phyloP scores from a whole-genome alignment of 2,113 vertebrate genomes.

The Oreochromis aureus region DNA sequence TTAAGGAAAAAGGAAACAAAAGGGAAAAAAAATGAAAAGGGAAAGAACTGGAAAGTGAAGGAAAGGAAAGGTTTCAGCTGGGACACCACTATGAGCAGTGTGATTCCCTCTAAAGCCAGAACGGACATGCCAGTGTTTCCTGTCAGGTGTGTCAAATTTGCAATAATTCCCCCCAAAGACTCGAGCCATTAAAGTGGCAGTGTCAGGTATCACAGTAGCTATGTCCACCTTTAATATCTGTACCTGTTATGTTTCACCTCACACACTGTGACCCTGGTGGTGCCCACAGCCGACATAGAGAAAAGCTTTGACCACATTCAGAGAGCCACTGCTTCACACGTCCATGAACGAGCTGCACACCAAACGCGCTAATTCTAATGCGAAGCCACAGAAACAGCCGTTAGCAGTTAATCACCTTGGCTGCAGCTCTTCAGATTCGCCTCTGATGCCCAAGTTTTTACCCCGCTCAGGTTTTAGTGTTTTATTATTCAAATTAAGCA shows the following conservation, averaged over 20 bases:
- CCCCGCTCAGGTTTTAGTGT: neutral
- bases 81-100: neutral
- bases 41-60: neutral
- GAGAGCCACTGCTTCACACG: neutral
- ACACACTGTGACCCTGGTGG: neutral
- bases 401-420: neutral
- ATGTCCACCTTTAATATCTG: neutral
- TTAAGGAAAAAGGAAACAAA: neutral
- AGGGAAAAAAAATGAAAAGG: no score
- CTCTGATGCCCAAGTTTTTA: neutral
- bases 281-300: neutral
- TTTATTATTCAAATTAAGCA: neutral
- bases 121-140: accelerated
- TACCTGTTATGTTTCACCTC: accelerated
- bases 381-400: neutral
- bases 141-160: neutral
- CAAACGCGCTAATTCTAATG: neutral
- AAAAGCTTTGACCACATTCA: neutral
- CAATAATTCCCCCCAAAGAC: neutral
- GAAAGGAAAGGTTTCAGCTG: neutral
- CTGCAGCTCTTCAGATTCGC: neutral
- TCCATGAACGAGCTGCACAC: neutral
- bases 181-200: neutral
- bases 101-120: neutral
- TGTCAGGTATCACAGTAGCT: neutral